These are phyloP conservation scores for Callitettix versicolor DNA, from an alignment of 1,140 invertebrate genomes.

Conservation along the genomic window DNA sequence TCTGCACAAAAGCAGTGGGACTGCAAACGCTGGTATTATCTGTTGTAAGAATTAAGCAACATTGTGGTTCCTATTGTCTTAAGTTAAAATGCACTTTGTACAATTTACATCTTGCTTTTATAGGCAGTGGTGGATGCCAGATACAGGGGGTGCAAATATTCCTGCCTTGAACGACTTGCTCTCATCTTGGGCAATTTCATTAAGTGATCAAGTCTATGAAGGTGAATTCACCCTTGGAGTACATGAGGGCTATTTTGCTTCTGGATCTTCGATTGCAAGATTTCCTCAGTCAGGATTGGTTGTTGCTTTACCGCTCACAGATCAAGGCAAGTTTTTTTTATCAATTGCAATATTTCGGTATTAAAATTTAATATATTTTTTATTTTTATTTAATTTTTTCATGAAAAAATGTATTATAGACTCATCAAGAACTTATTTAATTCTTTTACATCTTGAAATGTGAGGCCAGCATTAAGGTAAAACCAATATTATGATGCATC, in stretches of 20 bases:
- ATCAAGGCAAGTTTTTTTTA: constrained; percentile 50
- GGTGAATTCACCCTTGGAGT: constrained; percentile 80
- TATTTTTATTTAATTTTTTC: constrained; percentile 5
- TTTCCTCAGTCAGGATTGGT: constrained; percentile 64
- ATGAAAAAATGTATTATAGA: not conserved
- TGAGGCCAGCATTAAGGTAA: not conserved
- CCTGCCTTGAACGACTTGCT: constrained; percentile 88
- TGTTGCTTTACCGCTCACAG: constrained; percentile 55
- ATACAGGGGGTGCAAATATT: constrained; percentile 90
- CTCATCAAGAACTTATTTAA: not conserved
- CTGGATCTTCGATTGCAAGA: constrained; percentile 69
- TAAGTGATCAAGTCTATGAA: constrained; percentile 79
- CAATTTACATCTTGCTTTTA: too few species aligned
- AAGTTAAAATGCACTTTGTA: too few species aligned
- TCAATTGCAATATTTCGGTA: constrained; percentile 6
- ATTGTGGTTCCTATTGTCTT: too few species aligned
- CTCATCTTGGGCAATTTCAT: constrained; percentile 66
- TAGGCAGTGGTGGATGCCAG: constrained; percentile 76
- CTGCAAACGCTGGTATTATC: too few species aligned
- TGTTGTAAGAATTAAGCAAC: too few species aligned
- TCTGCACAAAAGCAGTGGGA: too few species aligned
- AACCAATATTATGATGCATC: not conserved
- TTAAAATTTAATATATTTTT: constrained; percentile 11
- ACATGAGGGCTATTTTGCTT: constrained; percentile 83
- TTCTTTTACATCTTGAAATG: not conserved